Base-by-base conservation (phyloP, 2,797 vertebrate species). In the Microctenopoma stevenorrisi region DNA sequence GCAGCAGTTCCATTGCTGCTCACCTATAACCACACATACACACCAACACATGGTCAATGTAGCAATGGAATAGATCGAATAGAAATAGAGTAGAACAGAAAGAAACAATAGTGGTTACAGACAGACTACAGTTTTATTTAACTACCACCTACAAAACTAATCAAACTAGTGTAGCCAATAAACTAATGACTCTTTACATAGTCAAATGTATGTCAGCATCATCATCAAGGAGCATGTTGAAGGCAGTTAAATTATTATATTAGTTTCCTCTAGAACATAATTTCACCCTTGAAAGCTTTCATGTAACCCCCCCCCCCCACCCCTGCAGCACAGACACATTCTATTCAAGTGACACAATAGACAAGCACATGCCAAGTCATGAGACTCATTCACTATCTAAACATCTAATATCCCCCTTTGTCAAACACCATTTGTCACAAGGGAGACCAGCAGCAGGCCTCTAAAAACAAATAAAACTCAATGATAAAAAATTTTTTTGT, bases 1-100 rank as follows among this genome's bases (percentile, higher is more conserved):
- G 94, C 91, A 74, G 91, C 92, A 57, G 91, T 94, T 65, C 96
- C 96, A 94, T 97, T 97, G 88, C 95, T 96, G 89, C 92, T 96
- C 72, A 96, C 94, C 95, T 97, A 82, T 46, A 81, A 76, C 59
- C 55, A 85, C 7, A 68, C 50, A 82, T 13, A 65, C 15, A 65
- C n/a, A 78, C 8, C 28, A 25, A 69, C 18, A 62, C 11, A 53
- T 1, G 0, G 28, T 48, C 54, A 85, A 4, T n/a, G 7, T 42
- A 42, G 40, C 14, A 30, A 30, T 30, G 28, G 28, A 30, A 30
- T 6, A 30, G 28, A 30, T 30, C 4, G 28, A 30, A 30, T 30
- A 30, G 28, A 30, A 30, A 30, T 30, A 30, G 28, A 30, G 4
- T 30, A 40, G 5, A 30, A 11, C 15, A 56, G 16, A 25, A 9